Conservation (phyloP, 2,797 vertebrate species). For the Anguilla marmorata region DNA sequence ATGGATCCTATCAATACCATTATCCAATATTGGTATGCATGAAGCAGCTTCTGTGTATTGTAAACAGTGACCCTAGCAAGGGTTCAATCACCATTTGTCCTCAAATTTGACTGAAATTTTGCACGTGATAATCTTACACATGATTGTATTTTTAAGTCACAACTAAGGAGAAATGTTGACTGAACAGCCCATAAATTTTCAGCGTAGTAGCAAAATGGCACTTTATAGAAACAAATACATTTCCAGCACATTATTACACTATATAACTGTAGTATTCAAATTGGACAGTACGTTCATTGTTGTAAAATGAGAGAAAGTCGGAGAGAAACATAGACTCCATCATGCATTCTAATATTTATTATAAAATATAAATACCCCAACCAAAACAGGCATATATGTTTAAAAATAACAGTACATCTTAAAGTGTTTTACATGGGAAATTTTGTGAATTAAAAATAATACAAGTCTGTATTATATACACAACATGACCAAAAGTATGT, state of each 20-base stretch:
- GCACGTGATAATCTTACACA: too few relatives aligned
- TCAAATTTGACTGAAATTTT: not conserved
- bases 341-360: not conserved
- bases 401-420: too few relatives aligned
- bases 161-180: not conserved
- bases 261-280: too few relatives aligned
- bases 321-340: not conserved
- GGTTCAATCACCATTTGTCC: not conserved
- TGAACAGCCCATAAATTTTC: not conserved
- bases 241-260: too few relatives aligned
- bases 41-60: not conserved
- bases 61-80: not conserved
- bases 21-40: not conserved
- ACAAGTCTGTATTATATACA: too few relatives aligned
- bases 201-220: too few relatives aligned
- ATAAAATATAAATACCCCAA: not conserved
- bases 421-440: too few relatives aligned
- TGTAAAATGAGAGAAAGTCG: too few relatives aligned
- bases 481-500: too few relatives aligned
- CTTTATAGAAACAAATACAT: too few relatives aligned
- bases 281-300: too few relatives aligned
- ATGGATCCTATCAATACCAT: not conserved
- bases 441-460: too few relatives aligned
- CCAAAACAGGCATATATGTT: not conserved
- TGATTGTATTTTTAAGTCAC: not conserved